These are phyloP conservation scores for Scelioninae gen. 2 DNA, from an alignment of 2,888 invertebrate genomes.

Conservation along the genomic window DNA sequence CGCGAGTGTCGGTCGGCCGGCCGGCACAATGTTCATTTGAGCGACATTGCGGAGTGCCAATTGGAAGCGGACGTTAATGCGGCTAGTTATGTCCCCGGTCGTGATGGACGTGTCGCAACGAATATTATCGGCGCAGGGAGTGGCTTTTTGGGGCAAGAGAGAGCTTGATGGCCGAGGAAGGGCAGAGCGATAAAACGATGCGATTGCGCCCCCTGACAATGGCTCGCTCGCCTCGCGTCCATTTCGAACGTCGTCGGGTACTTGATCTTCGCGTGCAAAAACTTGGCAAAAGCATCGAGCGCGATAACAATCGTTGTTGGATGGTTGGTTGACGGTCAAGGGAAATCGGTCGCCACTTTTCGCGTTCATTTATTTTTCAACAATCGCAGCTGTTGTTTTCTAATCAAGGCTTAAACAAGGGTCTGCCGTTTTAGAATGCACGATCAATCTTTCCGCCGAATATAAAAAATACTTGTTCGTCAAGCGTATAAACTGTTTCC, in stretches of 20 bases:
- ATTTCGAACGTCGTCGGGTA: slow-evolving; percentile 48
- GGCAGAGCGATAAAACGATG: slow-evolving; percentile 63
- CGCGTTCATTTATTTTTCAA: too few relatives aligned
- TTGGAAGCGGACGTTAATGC: slow-evolving; percentile 51
- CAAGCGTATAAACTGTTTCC: too few relatives aligned
- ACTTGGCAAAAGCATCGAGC: too few relatives aligned
- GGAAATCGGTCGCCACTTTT: too few relatives aligned
- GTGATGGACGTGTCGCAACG: slow-evolving; percentile 60
- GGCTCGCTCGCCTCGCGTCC: slow-evolving; percentile 51
- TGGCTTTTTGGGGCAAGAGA: slow-evolving; percentile 63
- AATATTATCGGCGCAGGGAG: slow-evolving; percentile 61
- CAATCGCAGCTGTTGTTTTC: too few relatives aligned
- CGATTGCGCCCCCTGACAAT: slow-evolving; percentile 62
- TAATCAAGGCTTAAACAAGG: too few relatives aligned
- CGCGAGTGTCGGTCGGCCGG: not conserved
- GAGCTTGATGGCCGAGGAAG: slow-evolving; percentile 64
- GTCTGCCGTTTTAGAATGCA: too few relatives aligned
- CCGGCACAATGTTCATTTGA: slow-evolving; percentile 38
- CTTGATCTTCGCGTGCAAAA: too few relatives aligned
- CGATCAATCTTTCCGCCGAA: too few relatives aligned
- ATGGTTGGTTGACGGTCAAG: too few relatives aligned
- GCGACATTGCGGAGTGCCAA: slow-evolving; percentile 44
- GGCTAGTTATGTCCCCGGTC: slow-evolving; percentile 46
- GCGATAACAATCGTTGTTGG: too few relatives aligned
- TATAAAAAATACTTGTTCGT: too few relatives aligned